Percentiles rank a stretch among this genome's conserved stretches.
Evolutionary conservation across 2,888 invertebrate species (phyloP).

Genomic region (Dromius quadrimaculatus): DNA sequence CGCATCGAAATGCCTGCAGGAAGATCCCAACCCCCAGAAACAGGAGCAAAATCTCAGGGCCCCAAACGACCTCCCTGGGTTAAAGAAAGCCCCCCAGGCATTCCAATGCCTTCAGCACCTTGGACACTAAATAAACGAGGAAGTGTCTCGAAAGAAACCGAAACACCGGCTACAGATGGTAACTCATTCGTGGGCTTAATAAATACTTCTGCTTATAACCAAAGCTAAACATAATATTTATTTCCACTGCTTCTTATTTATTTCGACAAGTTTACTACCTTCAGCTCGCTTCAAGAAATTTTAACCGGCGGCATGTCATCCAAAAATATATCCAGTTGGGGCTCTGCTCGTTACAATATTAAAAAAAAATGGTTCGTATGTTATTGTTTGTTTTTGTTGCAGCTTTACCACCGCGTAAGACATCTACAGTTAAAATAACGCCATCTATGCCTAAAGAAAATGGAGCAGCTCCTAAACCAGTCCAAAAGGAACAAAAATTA

Average conservation of each 20-base stretch:
- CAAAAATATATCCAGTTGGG: conserved; percentile 7
- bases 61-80: conserved; percentile 76
- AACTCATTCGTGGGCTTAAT: too few relatives aligned
- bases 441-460: conserved; percentile 58
- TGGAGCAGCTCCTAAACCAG: conserved; percentile 48
- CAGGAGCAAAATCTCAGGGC: conserved; percentile 59
- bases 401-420: background rate
- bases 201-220: too few relatives aligned
- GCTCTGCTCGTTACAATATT: too few relatives aligned
- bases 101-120: conserved; percentile 71
- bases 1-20: conserved; percentile 70
- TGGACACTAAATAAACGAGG: conserved; percentile 73
- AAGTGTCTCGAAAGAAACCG: conserved; percentile 56
- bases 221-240: too few relatives aligned
- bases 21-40: conserved; percentile 63
- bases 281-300: too few relatives aligned
- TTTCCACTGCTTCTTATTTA: too few relatives aligned
- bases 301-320: too few relatives aligned
- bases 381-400: too few relatives aligned
- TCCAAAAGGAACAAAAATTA: conserved; percentile 54
- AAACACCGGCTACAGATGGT: conserved; percentile 41
- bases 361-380: too few relatives aligned
- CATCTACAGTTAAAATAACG: background rate
- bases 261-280: too few relatives aligned
- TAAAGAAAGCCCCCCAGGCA: conserved; percentile 73